Conservation (phyloP, 2,797 vertebrate species). For the Smutsia gigantea region DNA sequence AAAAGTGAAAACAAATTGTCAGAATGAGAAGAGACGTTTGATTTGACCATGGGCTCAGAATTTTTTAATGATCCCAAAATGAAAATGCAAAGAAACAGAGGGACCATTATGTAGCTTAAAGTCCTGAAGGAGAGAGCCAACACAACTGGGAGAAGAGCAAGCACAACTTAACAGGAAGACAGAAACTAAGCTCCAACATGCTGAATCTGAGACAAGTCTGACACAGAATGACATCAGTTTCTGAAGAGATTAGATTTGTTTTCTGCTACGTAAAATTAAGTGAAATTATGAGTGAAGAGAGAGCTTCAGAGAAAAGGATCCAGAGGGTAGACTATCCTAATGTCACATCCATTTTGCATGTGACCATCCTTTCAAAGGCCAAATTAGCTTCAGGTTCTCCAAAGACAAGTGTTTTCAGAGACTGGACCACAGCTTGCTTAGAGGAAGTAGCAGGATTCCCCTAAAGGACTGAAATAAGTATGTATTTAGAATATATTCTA, state of each 20-base stretch:
- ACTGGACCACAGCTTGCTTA: neutral
- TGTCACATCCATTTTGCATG: neutral
- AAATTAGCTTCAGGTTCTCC: neutral
- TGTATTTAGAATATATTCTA: constrained; percentile 27
- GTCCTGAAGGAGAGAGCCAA: neutral
- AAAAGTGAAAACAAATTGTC: neutral
- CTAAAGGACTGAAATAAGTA: constrained; percentile 20
- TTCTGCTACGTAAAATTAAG: constrained; percentile 19
- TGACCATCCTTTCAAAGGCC: neutral
- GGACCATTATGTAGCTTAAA: neutral
- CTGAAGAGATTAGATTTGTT: neutral
- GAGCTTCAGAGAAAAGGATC: neutral
- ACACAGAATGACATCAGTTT: neutral
- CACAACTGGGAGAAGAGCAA: neutral
- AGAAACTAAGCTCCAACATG: neutral
- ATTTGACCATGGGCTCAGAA: neutral
- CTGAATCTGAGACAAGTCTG: constrained; percentile 13
- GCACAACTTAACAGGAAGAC: neutral
- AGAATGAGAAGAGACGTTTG: neutral
- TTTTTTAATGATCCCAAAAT: constrained; percentile 39
- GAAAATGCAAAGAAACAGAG: constrained; percentile 26
- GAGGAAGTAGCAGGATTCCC: neutral
- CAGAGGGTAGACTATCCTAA: neutral
- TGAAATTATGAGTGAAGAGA: constrained; percentile 36
- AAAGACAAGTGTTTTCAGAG: constrained; percentile 34